Evolutionary conservation across 2,888 invertebrate genomes (phyloP).

Genomic region (Callimorpha dominula): DNA sequence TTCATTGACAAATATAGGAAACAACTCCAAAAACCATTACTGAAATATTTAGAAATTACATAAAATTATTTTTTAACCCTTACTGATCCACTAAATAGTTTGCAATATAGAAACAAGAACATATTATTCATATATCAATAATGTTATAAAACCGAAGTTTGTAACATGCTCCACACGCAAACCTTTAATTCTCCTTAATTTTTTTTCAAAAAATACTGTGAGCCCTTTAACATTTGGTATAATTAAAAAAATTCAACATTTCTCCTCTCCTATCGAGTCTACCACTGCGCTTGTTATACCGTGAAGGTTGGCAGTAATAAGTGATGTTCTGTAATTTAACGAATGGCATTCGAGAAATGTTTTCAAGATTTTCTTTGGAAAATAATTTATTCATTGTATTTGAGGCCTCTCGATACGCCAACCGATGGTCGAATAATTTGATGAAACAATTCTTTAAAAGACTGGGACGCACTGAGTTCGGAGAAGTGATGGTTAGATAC

Average conservation of each 20-base stretch:
- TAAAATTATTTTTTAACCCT: too few relatives aligned
- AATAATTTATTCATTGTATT: constrained; percentile 57
- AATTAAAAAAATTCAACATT: constrained; percentile 57
- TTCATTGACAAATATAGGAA: too few relatives aligned
- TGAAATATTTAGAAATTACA: not conserved
- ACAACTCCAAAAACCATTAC: too few relatives aligned
- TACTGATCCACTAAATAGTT: too few relatives aligned
- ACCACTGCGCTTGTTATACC: constrained; percentile 39
- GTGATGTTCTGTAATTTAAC: constrained; percentile 41
- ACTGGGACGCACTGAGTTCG: constrained; percentile 37
- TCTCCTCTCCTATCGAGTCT: constrained; percentile 26
- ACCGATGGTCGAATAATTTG: constrained; percentile 68
- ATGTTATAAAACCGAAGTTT: constrained; percentile 4
- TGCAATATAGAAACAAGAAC: not conserved
- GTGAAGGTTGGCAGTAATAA: constrained; percentile 33
- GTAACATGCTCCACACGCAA: constrained; percentile 38
- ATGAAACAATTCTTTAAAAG: constrained; percentile 62
- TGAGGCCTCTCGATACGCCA: constrained; percentile 50
- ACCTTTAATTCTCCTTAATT: constrained; percentile 55
- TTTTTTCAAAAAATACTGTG: constrained; percentile 51
- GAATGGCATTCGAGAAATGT: constrained; percentile 42
- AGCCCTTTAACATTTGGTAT: constrained; percentile 57
- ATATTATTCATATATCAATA: not conserved
- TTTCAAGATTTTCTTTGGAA: constrained; percentile 40
- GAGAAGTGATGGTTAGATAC: too few relatives aligned